These are phyloP conservation scores for Brachyptera risi DNA, from an alignment of 2,888 invertebrate genomes.

Conservation along the genomic window DNA sequence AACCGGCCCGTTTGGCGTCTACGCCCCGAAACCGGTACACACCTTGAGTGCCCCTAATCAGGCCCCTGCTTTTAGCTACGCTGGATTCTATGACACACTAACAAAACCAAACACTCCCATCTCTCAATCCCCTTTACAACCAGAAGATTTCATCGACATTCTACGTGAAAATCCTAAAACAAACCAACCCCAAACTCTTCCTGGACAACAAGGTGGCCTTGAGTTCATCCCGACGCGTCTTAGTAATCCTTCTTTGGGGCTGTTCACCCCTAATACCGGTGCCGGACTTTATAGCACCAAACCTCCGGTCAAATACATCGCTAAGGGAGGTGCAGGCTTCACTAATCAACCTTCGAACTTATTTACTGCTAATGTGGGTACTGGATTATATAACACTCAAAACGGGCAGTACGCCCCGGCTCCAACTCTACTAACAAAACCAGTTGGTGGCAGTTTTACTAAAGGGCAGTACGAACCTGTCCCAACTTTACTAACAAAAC, in stretches of 20 bases:
- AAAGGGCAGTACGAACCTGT: not conserved
- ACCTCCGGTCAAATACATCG: too few relatives aligned
- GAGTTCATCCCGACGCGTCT: not conserved
- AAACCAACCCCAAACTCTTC: not conserved
- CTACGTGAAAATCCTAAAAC: not conserved
- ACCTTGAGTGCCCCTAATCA: not conserved
- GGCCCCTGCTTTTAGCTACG: conserved; percentile 10
- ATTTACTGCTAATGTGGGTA: too few relatives aligned
- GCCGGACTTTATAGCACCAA: too few relatives aligned
- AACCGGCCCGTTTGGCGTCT: conserved; percentile 1
- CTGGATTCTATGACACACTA: not conserved
- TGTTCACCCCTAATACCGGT: too few relatives aligned
- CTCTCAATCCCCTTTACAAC: not conserved
- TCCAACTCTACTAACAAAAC: not conserved
- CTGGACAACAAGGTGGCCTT: not conserved
- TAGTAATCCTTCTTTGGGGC: not conserved
- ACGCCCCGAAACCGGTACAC: not conserved
- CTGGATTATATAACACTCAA: too few relatives aligned
- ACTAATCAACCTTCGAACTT: not conserved
- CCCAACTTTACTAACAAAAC: not conserved
- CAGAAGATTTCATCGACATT: conserved; percentile 3
- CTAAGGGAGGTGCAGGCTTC: not conserved
- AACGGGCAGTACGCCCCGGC: not conserved
- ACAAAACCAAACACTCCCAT: conserved; percentile 1
- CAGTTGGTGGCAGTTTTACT: not conserved